Conservation (phyloP, 2,113 vertebrate species). For the Opisthocomus hoazin region DNA sequence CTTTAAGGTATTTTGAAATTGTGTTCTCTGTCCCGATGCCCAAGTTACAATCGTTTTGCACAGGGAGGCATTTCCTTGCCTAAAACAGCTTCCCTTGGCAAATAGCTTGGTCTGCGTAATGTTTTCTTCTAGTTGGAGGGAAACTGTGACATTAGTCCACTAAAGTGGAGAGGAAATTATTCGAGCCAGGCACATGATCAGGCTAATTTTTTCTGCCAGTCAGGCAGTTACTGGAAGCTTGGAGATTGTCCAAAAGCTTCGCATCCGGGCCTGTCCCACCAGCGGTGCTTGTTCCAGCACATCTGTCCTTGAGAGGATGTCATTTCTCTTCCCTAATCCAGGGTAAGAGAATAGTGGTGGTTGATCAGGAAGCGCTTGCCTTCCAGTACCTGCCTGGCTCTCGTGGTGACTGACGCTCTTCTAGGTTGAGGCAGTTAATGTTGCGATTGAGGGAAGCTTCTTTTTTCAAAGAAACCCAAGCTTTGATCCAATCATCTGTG, state of each 20-base stretch:
- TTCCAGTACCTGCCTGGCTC: not conserved
- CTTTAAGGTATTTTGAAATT: not conserved
- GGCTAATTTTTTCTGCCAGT: not conserved
- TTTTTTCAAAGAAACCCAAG: not conserved
- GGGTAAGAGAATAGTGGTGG: accelerated
- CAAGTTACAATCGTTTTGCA: not conserved
- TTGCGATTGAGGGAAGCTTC: not conserved
- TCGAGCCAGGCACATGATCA: not conserved
- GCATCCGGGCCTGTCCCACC: accelerated
- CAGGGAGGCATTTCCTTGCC: not conserved
- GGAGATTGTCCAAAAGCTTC: not conserved
- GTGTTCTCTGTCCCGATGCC: not conserved
- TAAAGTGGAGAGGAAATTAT: not conserved
- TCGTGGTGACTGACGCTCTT: not conserved
- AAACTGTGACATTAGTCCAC: not conserved
- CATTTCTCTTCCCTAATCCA: not conserved
- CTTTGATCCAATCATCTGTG: not conserved
- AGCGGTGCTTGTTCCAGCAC: not conserved
- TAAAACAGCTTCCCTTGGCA: not conserved
- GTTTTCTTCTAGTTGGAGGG: not conserved
- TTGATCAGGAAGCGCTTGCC: not conserved
- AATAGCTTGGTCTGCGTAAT: not conserved
- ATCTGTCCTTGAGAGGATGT: not conserved
- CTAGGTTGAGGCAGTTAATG: not conserved
- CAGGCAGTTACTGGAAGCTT: not conserved